Evolutionary conservation across 1,140 invertebrate genomes (phyloP), one percentile per base, ranked within the genome.

Genomic region (Contarinia nasturtii): DNA sequence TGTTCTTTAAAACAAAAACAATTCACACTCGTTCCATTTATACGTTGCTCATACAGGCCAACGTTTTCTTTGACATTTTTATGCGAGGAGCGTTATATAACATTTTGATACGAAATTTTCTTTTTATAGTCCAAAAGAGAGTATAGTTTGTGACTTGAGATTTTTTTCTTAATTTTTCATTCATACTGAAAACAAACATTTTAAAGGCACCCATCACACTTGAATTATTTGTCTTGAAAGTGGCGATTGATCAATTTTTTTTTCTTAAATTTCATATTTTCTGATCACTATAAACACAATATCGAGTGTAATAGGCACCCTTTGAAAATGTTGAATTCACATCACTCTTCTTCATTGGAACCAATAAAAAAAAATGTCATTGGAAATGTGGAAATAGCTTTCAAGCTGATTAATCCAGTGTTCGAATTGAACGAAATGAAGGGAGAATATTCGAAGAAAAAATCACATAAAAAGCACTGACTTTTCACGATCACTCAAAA

Each of bases 281-380:
- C 18, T 40, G 7, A 40, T 7, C 37, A 15, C 18, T 40, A 4
- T 18, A 40, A 40, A 14, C 18, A 40, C 14, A 15, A 4, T 3
- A 5, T 14, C 12, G 37, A 18, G 37, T 40, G 7, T 40, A n/a
- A 40, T 15, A 15, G 14, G 18, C 14, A 15, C 37, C 37, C 53
- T 45, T n/a, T 38, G 48, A 45, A 47, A 44, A 53, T 51, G 22
- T 57, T 54, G 60, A 54, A 59, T 58, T 53, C 52, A 37, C 45
- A 21, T 54, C 50, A 49, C 33, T 59, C 47, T 52, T 54, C 52
- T 50, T 52, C 52, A 52, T 40, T 17, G 36, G 14, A 44, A 38
- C 45, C 42, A 18, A 36, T 12, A 21, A 47, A 20, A 27, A 5
- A 27, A 27, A 27, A 27, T 27, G 27, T n/a, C n/a, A 27, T 27